Evolutionary conservation across 2,797 vertebrate genomes (phyloP).

Genomic region (Poecilia wingei): DNA sequence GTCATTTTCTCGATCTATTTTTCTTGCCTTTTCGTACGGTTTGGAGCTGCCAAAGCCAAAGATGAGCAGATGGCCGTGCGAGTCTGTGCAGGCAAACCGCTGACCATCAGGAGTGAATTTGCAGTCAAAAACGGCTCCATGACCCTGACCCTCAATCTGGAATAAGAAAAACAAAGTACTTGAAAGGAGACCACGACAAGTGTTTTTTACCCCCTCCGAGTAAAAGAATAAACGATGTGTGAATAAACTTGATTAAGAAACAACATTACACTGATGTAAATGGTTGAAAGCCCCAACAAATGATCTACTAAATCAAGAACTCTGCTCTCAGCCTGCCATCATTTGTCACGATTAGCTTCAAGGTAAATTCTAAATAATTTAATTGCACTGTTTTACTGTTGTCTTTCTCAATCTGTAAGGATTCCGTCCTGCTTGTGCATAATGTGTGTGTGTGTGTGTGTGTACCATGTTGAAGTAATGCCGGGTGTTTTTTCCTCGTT

Average conservation of each 20-base stretch:
- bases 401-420: conserved; percentile 4
- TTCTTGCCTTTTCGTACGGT: conserved; percentile 91
- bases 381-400: not conserved
- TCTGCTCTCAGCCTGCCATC: not conserved
- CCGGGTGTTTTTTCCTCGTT: conserved; percentile 88
- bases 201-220: not conserved
- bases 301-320: not conserved
- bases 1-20: not conserved
- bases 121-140: conserved; percentile 97
- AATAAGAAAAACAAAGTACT: conserved; percentile 16
- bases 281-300: not conserved
- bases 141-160: conserved; percentile 97
- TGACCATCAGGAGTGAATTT: conserved; percentile 97
- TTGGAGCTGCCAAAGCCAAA: conserved; percentile 95
- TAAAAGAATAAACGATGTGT: not conserved
- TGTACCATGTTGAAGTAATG: conserved; percentile 96
- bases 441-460: not conserved
- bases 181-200: not conserved
- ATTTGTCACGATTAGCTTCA: not conserved
- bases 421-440: conserved; percentile 82
- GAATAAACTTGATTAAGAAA: not conserved
- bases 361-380: not conserved
- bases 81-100: conserved; percentile 96
- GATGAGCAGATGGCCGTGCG: conserved; percentile 94
- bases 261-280: not conserved